Evolutionary conservation across 2,113 vertebrate species (phyloP).

Genomic region (Opisthocomus hoazin): DNA sequence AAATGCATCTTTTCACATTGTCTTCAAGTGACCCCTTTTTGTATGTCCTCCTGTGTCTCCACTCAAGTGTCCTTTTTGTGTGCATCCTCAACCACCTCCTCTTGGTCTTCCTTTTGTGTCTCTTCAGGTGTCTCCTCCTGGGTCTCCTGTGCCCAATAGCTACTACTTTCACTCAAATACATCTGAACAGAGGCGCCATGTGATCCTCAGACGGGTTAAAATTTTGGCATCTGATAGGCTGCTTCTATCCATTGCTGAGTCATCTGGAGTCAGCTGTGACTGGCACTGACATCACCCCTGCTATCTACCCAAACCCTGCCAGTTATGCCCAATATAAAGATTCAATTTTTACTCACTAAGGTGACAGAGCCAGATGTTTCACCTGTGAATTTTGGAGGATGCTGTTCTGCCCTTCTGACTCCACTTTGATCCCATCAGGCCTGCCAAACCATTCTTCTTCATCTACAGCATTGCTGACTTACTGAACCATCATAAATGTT

Average conservation of each 20-base stretch:
- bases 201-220: background rate
- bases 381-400: background rate
- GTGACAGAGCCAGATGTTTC: background rate
- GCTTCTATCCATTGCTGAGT: background rate
- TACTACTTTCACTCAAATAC: background rate
- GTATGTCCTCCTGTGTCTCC: accelerated
- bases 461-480: background rate
- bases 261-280: background rate
- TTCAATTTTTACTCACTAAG: background rate
- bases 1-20: background rate
- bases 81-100: background rate
- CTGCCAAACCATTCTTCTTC: background rate
- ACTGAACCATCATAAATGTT: background rate
- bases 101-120: background rate
- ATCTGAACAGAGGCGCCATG: background rate
- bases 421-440: background rate
- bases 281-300: background rate
- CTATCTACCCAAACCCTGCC: background rate
- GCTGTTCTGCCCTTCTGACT: background rate
- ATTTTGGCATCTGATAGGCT: background rate
- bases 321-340: background rate
- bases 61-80: background rate
- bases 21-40: background rate
- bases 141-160: background rate
- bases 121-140: background rate